Percentiles rank a stretch among this genome's conserved stretches.
phyloP scores from a whole-genome alignment of 2,888 invertebrate species.

The Imbricaverruca yamaguchii region DNA sequence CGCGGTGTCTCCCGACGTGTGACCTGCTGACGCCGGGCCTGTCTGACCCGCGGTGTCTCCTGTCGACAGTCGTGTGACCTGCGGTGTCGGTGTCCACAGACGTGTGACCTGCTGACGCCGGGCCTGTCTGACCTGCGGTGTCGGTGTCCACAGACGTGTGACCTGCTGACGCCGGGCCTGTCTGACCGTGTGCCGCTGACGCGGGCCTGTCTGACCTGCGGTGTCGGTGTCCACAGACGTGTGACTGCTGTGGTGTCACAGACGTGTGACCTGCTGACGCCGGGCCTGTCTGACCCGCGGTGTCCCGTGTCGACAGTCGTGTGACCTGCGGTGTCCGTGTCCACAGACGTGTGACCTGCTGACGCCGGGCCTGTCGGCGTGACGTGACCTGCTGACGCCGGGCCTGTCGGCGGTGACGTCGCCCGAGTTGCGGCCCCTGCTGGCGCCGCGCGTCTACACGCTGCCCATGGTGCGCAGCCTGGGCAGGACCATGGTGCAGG shows the following conservation, averaged over 20 bases:
- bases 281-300: constrained; percentile 14
- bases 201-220: too few relatives aligned
- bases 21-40: too few relatives aligned
- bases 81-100: too few relatives aligned
- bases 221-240: background rate
- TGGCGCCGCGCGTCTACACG: constrained; percentile 54
- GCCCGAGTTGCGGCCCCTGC: constrained; percentile 40
- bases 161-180: too few relatives aligned
- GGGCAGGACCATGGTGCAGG: constrained; percentile 59
- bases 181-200: too few relatives aligned
- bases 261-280: background rate
- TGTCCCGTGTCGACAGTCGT: background rate
- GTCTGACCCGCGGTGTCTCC: too few relatives aligned
- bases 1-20: too few relatives aligned
- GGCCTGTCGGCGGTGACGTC: constrained; percentile 29
- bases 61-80: too few relatives aligned
- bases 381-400: background rate
- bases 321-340: background rate
- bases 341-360: background rate
- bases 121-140: too few relatives aligned
- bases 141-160: too few relatives aligned
- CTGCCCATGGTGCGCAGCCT: constrained; percentile 55
- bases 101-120: too few relatives aligned
- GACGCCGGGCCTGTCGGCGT: too few relatives aligned
- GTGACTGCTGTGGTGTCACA: background rate